These are phyloP conservation scores for Lasioglossum lativentre DNA, from an alignment of 2,888 invertebrate genomes.

Conservation along the genomic window DNA sequence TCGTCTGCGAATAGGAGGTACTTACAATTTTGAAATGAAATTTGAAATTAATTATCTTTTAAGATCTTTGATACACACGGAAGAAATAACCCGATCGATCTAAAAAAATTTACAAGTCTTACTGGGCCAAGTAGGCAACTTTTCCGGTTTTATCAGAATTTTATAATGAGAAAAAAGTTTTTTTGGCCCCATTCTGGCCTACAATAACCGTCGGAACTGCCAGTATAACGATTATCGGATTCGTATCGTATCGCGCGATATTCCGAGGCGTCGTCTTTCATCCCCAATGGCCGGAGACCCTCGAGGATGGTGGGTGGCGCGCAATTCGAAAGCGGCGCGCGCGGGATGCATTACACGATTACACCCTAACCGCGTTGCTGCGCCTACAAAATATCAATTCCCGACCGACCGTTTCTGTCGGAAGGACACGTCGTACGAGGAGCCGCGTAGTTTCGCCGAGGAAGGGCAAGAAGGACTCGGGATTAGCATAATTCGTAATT, in stretches of 20 bases:
- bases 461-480: background rate
- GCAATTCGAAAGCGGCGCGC: slow-evolving; percentile 21
- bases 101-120: no score
- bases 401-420: slow-evolving; percentile 27
- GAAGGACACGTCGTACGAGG: background rate
- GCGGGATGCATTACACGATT: slow-evolving; percentile 12
- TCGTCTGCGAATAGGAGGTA: no score
- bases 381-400: background rate
- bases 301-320: slow-evolving; percentile 32
- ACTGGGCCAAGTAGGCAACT: no score
- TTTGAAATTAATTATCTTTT: no score
- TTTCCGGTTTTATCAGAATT: no score
- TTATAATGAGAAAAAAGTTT: no score
- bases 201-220: no score
- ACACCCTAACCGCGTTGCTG: slow-evolving; percentile 6
- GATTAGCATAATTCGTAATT: slow-evolving; percentile 82
- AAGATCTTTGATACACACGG: no score
- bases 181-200: no score
- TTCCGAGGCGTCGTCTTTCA: slow-evolving; percentile 35
- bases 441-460: background rate
- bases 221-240: background rate
- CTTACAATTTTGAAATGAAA: no score
- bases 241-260: slow-evolving; percentile 20
- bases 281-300: background rate
- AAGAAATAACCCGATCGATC: no score